Conservation (phyloP, 2,888 invertebrate genomes). For the Drosophila mercatorum region DNA sequence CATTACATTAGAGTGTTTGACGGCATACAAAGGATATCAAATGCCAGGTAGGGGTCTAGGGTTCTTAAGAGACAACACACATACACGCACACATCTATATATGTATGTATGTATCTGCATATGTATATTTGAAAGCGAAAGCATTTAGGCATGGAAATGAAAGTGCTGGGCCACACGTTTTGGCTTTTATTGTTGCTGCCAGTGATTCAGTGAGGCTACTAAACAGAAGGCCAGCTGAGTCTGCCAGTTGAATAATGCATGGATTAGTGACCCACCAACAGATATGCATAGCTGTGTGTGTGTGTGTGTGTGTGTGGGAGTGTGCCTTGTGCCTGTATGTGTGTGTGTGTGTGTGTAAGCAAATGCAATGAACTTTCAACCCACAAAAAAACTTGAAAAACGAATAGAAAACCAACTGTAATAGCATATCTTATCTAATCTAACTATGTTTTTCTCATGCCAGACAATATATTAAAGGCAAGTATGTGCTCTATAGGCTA, state of each 20-base stretch:
- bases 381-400: conserved; percentile 24
- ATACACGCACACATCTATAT: not conserved
- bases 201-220: conserved; percentile 52
- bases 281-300: not conserved
- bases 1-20: conserved; percentile 69
- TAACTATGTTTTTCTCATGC: not conserved
- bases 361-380: conserved; percentile 67
- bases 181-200: conserved; percentile 25
- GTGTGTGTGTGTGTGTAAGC: not conserved
- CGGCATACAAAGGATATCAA: conserved; percentile 7
- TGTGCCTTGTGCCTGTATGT: too few species aligned
- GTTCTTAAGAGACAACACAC: conserved; percentile 8
- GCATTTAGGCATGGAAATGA: conserved; percentile 63
- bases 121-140: conserved; percentile 47
- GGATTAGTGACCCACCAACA: conserved; percentile 24
- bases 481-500: not conserved
- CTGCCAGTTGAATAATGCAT: conserved; percentile 44
- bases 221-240: conserved; percentile 48
- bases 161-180: conserved; percentile 43
- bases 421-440: not conserved
- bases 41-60: conserved; percentile 5
- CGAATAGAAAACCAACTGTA: not conserved
- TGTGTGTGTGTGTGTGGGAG: not conserved
- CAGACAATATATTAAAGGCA: not conserved
- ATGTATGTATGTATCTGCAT: not conserved